A percentile compares a stretch with the other conserved stretches of the same genome.
Conservation (phyloP, 2,888 invertebrate species). For the Glomeris marginata region DNA sequence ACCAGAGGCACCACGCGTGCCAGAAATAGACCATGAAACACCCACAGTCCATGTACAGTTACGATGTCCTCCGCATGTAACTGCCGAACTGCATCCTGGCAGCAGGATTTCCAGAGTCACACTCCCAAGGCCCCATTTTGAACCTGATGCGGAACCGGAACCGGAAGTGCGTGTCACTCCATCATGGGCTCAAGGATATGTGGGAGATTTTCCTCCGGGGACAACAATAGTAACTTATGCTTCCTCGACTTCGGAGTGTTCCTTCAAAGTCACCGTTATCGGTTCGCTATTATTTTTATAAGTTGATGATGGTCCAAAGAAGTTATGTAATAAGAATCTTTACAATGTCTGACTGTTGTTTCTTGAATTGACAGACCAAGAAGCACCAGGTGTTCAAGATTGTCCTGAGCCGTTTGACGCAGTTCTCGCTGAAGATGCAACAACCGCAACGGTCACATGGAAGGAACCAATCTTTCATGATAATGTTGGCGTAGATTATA, state of each 20-base stretch:
- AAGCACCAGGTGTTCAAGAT: slow-evolving; percentile 5
- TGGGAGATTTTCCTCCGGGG: slow-evolving; percentile 6
- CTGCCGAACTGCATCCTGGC: not conserved
- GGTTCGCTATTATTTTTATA: not conserved
- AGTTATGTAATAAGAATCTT: no score
- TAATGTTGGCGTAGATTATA: slow-evolving; percentile 4
- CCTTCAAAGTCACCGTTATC: slow-evolving; percentile 3
- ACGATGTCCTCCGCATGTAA: slow-evolving; percentile 4
- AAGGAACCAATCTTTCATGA: slow-evolving; percentile 9
- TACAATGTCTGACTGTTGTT: not conserved
- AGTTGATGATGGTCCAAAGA: no score
- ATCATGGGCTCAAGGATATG: slow-evolving; percentile 1
- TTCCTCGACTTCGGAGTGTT: not conserved
- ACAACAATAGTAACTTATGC: slow-evolving; percentile 1
- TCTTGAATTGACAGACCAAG: not conserved
- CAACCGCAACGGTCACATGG: not conserved
- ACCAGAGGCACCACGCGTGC: not conserved
- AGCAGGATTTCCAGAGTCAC: not conserved
- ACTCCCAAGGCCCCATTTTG: slow-evolving; percentile 4
- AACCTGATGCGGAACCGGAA: not conserved
- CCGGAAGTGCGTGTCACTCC: not conserved
- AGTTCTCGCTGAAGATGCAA: not conserved
- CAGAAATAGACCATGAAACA: not conserved
- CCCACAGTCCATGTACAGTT: not conserved
- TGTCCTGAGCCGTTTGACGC: slow-evolving; percentile 7